Conservation (phyloP, 1,140 invertebrate species). For the Temnothorax nylanderi region DNA sequence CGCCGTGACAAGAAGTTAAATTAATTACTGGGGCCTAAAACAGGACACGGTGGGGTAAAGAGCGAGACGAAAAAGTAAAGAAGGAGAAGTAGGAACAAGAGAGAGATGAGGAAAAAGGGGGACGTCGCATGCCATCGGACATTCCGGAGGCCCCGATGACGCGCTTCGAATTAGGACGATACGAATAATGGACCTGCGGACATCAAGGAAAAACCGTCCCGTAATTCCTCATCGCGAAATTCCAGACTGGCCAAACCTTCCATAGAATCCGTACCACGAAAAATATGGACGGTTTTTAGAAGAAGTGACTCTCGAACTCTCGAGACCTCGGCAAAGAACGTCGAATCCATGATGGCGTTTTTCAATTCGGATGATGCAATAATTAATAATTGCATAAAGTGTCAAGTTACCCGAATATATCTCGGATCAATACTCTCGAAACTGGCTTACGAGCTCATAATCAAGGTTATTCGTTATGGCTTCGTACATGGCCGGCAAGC, state of each 20-base stretch:
- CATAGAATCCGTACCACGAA: conserved; percentile 75
- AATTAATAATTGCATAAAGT: neutral
- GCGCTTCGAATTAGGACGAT: conserved; percentile 83
- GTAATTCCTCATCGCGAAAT: conserved; percentile 72
- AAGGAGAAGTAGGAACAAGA: conserved; percentile 25
- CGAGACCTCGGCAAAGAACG: conserved; percentile 11
- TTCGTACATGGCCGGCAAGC: neutral
- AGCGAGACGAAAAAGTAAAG: conserved; percentile 61
- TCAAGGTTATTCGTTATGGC: neutral
- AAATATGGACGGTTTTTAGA: conserved; percentile 80
- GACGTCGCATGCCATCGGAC: conserved; percentile 70
- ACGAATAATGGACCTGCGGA: conserved; percentile 75
- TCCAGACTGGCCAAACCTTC: conserved; percentile 45
- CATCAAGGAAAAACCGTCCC: conserved; percentile 66
- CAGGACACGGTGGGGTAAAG: conserved; percentile 53
- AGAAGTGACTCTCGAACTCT: conserved; percentile 57
- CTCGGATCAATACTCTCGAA: neutral
- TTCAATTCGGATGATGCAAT: neutral
- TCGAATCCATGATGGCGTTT: conserved; percentile 4
- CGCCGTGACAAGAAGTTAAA: conserved; percentile 84
- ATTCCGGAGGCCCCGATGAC: conserved; percentile 77
- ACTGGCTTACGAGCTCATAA: neutral
- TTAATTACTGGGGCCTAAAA: conserved; percentile 82
- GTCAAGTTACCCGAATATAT: neutral
- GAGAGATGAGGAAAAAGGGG: conserved; percentile 43